These are phyloP conservation scores for Notothenia coriiceps DNA, from an alignment of 2,113 vertebrate genomes.

Conservation along the genomic window DNA sequence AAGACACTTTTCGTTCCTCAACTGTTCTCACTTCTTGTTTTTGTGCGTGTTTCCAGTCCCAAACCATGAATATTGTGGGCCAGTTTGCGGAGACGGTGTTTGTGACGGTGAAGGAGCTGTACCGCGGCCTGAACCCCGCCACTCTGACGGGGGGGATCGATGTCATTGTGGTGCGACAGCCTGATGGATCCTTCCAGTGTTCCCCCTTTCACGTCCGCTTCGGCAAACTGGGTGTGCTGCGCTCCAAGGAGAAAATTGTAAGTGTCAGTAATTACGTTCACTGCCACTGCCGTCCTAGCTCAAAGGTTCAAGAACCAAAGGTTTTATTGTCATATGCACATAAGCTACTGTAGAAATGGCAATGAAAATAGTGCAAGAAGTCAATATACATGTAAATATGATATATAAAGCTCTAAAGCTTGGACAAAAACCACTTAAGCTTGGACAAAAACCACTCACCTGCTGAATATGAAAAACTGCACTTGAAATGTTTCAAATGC, in stretches of 20 bases:
- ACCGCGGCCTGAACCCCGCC: slow-evolving; percentile 92
- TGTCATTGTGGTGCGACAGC: slow-evolving; percentile 93
- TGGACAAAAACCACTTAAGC: too few relatives aligned
- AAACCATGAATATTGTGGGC: slow-evolving; percentile 95
- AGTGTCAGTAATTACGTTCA: slow-evolving; percentile 60
- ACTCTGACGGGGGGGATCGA: slow-evolving; percentile 93
- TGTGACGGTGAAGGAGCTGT: slow-evolving; percentile 92
- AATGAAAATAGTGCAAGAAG: too few relatives aligned
- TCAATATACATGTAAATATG: too few relatives aligned
- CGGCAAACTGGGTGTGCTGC: slow-evolving; percentile 94
- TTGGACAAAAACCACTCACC: too few relatives aligned
- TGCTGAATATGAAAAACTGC: too few relatives aligned
- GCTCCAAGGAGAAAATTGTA: slow-evolving; percentile 94
- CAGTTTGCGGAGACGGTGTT: slow-evolving; percentile 92
- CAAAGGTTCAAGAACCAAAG: too few relatives aligned
- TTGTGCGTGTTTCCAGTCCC: slow-evolving; percentile 69
- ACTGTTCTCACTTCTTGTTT: slow-evolving; percentile 22
- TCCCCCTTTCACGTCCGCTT: slow-evolving; percentile 96
- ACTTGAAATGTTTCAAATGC: too few relatives aligned
- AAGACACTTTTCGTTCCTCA: not conserved
- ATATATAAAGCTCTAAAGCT: too few relatives aligned
- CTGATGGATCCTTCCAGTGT: slow-evolving; percentile 90
- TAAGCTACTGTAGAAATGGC: too few relatives aligned
- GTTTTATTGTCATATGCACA: too few relatives aligned
- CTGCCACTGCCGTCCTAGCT: too few relatives aligned